A percentile compares a stretch with the other conserved stretches of the same genome.
These are phyloP conservation scores for Drosophila oshimai DNA, from an alignment of 1,140 invertebrate species.

Conservation along the genomic window DNA sequence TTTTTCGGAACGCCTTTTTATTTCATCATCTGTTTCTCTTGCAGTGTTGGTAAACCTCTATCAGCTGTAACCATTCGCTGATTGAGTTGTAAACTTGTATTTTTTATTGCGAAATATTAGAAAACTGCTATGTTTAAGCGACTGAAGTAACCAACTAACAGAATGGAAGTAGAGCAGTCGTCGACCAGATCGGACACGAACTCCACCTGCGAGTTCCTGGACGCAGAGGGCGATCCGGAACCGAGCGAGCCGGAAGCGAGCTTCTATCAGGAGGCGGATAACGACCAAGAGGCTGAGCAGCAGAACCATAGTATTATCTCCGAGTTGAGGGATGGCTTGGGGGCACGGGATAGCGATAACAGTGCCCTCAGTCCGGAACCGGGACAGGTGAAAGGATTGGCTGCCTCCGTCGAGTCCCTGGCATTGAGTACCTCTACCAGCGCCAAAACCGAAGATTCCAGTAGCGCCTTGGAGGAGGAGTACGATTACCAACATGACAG, in stretches of 20 bases:
- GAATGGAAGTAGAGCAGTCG: slow-evolving; percentile 67
- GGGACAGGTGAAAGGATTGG: slow-evolving; percentile 29
- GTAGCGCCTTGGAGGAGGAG: slow-evolving; percentile 54
- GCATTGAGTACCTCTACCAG: slow-evolving; percentile 67
- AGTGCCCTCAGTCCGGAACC: slow-evolving; percentile 50
- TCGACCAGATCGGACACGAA: slow-evolving; percentile 65
- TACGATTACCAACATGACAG: slow-evolving; percentile 85
- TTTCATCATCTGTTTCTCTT: slow-evolving; percentile 11
- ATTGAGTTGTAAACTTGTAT: slow-evolving; percentile 28
- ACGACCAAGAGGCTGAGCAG: slow-evolving; percentile 43
- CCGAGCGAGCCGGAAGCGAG: slow-evolving; percentile 33
- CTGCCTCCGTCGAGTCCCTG: slow-evolving; percentile 62
- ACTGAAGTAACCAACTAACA: not conserved
- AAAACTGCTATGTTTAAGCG: slow-evolving; percentile 21
- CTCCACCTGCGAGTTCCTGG: slow-evolving; percentile 62
- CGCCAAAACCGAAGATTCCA: slow-evolving; percentile 63
- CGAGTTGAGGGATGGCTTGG: slow-evolving; percentile 54
- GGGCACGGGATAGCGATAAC: not conserved
- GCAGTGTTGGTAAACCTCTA: slow-evolving; percentile 9
- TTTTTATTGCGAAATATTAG: slow-evolving; percentile 29
- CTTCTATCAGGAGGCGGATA: slow-evolving; percentile 67
- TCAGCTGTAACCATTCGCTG: not conserved
- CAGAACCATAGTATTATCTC: slow-evolving; percentile 72
- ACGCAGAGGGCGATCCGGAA: slow-evolving; percentile 64
- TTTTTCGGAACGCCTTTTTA: not conserved